Base-by-base conservation (phyloP, 35 echinoderm and acorn worm genomes). In the Chiridota heheva region DNA sequence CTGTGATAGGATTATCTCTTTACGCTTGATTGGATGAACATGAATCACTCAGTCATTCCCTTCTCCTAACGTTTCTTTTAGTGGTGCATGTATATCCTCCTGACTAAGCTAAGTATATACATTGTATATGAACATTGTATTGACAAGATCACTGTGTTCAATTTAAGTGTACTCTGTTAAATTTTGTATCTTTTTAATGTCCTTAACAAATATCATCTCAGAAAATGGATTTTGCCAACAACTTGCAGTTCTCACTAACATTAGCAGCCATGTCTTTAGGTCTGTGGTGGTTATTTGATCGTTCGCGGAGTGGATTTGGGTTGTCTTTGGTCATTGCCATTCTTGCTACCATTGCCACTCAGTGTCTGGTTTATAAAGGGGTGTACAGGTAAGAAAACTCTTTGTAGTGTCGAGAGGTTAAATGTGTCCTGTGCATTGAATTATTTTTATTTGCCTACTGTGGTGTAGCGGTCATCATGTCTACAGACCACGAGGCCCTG, bases 171-270 rank as follows among this genome's bases (percentile, higher is more conserved):
- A 56, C 38, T 73, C 5, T 2, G 2, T 41, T 36, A 16, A 40
- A 40, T 2, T 69, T 81, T 53, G 16, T 13, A 47, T 36, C 1
- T 67, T 28, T 82, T 89, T 82, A 74, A 86, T 96, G 69, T 89
- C 91, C 32, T 20, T 28, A 72, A 31, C 51, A 18, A 0, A 25
- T 58, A 34, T 13, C n/a, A n/a, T n/a, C n/a, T 17, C 89, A 98
- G 95, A 98, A 98, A 92, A 91, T 98, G 45, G 95, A 98, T 70
- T 98, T 98, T 86, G 95, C 80, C 80, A 98, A 98, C 73, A 98
- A 98, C 47, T 77, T 98, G 15, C 95, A 98, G 81, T 98, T 98
- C 75, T 98, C 95, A 33, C 74, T 98, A 12, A 98, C 95, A 12
- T 55, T 98, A 78, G 95, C 95, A 17, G 95, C 95, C 0, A 98